phyloP scores from a whole-genome alignment of 2,797 vertebrate genomes.

The Neosilurus mollespiculum region DNA sequence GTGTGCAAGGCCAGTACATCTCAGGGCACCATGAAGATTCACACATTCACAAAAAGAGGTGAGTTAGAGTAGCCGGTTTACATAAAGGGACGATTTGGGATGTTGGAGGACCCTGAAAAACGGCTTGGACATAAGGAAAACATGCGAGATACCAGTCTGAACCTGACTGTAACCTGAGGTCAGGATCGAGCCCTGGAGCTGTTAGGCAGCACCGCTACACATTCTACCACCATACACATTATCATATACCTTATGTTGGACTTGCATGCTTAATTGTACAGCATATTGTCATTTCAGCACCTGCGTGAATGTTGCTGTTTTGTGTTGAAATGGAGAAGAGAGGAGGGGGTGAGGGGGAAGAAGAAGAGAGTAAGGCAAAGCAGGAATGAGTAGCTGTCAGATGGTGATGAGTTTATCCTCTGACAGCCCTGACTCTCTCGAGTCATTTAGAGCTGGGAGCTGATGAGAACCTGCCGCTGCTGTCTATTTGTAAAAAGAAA shows the following conservation, averaged over 20 bases:
- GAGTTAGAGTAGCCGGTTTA: not conserved
- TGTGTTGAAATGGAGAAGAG: constrained; percentile 1
- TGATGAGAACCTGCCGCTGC: constrained; percentile 52
- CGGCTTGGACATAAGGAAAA: not conserved
- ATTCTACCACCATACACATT: not conserved
- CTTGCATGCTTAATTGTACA: not conserved
- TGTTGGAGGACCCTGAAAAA: not conserved
- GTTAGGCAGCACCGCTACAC: not conserved
- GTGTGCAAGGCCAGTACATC: not conserved
- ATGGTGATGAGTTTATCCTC: constrained; percentile 51
- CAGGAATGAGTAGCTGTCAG: constrained; percentile 47
- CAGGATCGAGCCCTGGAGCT: not conserved
- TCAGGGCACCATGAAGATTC: not conserved
- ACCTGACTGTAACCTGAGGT: not conserved
- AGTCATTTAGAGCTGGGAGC: constrained; percentile 47
- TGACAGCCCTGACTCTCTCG: constrained; percentile 45
- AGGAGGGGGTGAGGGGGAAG: not conserved
- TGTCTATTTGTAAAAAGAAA: constrained; percentile 52
- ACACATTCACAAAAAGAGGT: not conserved
- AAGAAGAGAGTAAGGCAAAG: not conserved
- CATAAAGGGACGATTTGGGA: not conserved
- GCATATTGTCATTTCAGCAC: not conserved
- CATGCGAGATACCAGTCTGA: not conserved
- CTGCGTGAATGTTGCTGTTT: not conserved
- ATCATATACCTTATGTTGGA: not conserved